Base-by-base conservation (phyloP, 2,888 invertebrate species). In the Fragum fragum region DNA sequence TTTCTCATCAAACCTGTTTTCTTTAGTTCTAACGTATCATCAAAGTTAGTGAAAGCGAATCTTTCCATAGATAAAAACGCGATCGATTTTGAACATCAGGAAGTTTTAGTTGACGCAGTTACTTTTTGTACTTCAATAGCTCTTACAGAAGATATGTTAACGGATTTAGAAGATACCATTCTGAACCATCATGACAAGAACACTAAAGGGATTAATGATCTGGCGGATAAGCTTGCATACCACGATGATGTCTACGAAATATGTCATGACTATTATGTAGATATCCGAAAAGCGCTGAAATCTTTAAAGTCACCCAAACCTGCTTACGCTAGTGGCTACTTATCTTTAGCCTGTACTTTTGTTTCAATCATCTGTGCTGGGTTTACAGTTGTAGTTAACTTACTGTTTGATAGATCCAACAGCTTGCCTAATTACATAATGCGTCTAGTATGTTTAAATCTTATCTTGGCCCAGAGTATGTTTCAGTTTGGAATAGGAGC, bases 401-500 rank as follows among this genome's bases (percentile, higher is more conserved):
- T 18, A 61, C 7, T n/a, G 3, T 61, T 61, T 61, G 61, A 29
- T 16, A 29, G 61, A 7, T n/a, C 32, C 16, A 0, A 61, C 29
- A 61, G 29, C n/a, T 32, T 32, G 32, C 29, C 61, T 18, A 61
- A 61, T 18, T 32, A 61, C n/a, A 61, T 61, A 18, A 16, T 61
- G 28, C 61, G 32, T 14, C n/a, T 47, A 3, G 61, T 61, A 1
- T 61, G 61, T n/a, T 32, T 61, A 18, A 61, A 61, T 61, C 61
- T 61, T 5, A 61, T 61, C 16, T 32, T 61, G 29, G 61, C 61
- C 9, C 61, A 61, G 32, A n/a, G 14, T 1, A 18, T 61, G 18
- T 61, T 61, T 61, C 29, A 29, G 18, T 61, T 61, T 32, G 61
- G 61, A 11, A 16, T 61, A n/a, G 61, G 61, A n/a, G 29, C 32